These are phyloP conservation scores for Hemaris fuciformis DNA, from an alignment of 2,888 invertebrate genomes.

Conservation along the genomic window DNA sequence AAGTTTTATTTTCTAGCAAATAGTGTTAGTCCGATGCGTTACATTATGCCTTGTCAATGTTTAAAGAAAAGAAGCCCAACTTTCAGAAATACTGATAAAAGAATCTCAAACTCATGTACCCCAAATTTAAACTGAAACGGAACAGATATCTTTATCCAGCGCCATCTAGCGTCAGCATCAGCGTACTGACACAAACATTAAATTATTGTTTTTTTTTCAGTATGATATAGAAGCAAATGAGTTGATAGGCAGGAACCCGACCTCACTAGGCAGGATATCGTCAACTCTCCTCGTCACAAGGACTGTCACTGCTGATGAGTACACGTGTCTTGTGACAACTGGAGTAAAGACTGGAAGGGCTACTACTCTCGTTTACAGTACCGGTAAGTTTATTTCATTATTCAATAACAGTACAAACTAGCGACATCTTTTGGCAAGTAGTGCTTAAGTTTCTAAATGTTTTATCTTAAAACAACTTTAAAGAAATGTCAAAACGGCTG, in stretches of 20 bases:
- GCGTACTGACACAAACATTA: neutral
- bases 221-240: slow-evolving; percentile 84
- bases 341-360: slow-evolving; percentile 82
- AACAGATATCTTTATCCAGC: neutral
- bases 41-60: too few relatives aligned
- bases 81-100: too few relatives aligned
- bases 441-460: too few relatives aligned
- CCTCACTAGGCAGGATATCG: slow-evolving; percentile 84
- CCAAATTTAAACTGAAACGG: neutral
- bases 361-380: slow-evolving; percentile 79
- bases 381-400: slow-evolving; percentile 39
- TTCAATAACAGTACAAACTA: neutral
- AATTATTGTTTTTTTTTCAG: slow-evolving; percentile 48
- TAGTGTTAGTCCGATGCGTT: too few relatives aligned
- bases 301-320: slow-evolving; percentile 83
- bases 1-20: too few relatives aligned
- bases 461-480: too few relatives aligned
- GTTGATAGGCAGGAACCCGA: slow-evolving; percentile 75
- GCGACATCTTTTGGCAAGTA: neutral
- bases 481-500: too few relatives aligned
- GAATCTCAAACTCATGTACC: too few relatives aligned
- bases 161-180: slow-evolving; percentile 1
- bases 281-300: slow-evolving; percentile 88
- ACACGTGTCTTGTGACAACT: slow-evolving; percentile 88
- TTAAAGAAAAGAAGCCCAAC: too few relatives aligned